Evolutionary conservation across 2,888 invertebrate species (phyloP), one percentile per base, ranked within the genome.

Genomic region (Ethmia dodecea): DNA sequence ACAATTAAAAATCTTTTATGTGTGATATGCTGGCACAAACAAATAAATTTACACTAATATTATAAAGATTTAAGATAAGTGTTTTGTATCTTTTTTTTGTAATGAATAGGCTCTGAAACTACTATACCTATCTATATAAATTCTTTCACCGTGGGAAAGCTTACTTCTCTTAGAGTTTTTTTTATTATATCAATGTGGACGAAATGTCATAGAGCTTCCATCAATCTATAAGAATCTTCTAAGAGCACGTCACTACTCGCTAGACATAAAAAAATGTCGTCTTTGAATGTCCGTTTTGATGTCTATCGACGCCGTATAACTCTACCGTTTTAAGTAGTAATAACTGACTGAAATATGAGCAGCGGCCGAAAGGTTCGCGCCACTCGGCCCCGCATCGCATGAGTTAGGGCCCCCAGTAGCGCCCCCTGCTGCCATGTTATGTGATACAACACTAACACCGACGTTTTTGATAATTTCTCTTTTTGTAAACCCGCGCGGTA

Each of bases 341-440:
- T 75, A 72, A 73, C 62, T 54, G 11, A 52, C 55, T 67, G 60
- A 73, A 65, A 67, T 70, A 73, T 63, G 66, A 53, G 41, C 60
- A 53, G 50, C 52, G 52, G 41, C 46, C 39, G 46, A 38, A 45
- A 49, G 42, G 55, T 55, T 54, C 54, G 47, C 59, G 53, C 49
- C 51, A 47, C 52, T 47, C 42, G 42, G 38, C 38, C 43, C 26
- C 37, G 34, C 25, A 39, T 47, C 43, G 43, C 50, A 57, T 73
- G 69, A 71, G 70, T 69, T 69, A 68, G 53, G 56, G 55, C 59
- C 61, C 49, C 67, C 79, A 55, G 84, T 84, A 83, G 84, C 81
- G 66, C 73, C 81, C 71, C 84, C 81, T 59, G 77, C 72, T 55
- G 80, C 33, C 52, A 46, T 53, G 75, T 66, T 73, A 80, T 72